Evolutionary conservation across 2,888 invertebrate species (phyloP).

Genomic region (Deilephila porcellus): DNA sequence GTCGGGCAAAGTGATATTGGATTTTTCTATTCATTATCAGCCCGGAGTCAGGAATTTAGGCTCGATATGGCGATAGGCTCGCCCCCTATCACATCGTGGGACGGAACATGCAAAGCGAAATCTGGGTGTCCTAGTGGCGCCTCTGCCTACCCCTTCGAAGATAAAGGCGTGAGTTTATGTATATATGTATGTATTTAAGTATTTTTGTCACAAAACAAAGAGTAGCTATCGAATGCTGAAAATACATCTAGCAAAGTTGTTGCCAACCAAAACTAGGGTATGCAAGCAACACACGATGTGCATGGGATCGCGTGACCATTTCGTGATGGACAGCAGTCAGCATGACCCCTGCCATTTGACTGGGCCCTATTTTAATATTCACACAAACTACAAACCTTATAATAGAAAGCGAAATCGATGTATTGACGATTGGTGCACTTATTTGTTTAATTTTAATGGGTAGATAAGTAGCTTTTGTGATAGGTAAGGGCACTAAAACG

Average conservation of each 20-base stretch:
- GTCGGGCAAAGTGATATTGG: too few relatives aligned
- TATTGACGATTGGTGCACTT: neutral
- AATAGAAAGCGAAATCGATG: neutral
- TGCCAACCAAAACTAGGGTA: slow-evolving; percentile 9
- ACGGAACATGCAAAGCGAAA: too few relatives aligned
- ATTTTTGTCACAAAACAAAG: neutral
- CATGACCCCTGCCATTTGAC: slow-evolving; percentile 1
- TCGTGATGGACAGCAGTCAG: slow-evolving; percentile 5
- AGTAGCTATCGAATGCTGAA: neutral
- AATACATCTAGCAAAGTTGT: neutral
- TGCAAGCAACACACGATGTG: slow-evolving; percentile 3
- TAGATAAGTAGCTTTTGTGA: too few relatives aligned
- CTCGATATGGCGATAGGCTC: too few relatives aligned
- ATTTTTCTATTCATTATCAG: too few relatives aligned
- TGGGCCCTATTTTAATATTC: neutral
- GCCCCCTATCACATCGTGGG: too few relatives aligned
- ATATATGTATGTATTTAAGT: neutral
- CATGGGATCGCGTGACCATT: slow-evolving; percentile 8
- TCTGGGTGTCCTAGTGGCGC: too few relatives aligned
- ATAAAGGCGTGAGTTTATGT: too few relatives aligned
- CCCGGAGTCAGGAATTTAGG: too few relatives aligned
- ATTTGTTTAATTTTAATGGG: too few relatives aligned
- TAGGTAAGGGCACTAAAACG: too few relatives aligned
- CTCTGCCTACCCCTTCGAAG: too few relatives aligned
- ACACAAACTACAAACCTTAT: neutral